Evolutionary conservation across 2,113 vertebrate species (phyloP).

Genomic region (Thermophis baileyi): DNA sequence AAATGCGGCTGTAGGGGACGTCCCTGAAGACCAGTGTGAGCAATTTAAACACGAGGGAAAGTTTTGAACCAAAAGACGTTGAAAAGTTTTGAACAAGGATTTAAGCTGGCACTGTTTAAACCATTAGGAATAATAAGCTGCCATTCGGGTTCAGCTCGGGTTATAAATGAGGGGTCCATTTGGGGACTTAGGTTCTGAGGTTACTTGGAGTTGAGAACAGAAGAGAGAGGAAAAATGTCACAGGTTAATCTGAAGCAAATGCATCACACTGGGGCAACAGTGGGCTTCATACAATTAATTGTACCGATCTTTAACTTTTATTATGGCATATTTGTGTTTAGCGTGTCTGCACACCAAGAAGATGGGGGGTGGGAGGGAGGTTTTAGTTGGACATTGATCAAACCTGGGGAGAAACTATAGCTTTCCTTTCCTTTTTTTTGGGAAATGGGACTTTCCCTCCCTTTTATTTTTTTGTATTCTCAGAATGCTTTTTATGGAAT

Average conservation of each 20-base stretch:
- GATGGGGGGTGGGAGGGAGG: background rate
- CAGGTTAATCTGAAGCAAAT: accelerated
- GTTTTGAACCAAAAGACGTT: background rate
- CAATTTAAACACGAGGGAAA: background rate
- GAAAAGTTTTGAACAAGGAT: background rate
- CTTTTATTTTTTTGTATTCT: constrained; percentile 11
- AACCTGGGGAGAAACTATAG: constrained; percentile 33
- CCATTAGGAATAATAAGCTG: background rate
- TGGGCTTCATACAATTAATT: background rate
- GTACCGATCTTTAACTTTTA: constrained; percentile 12
- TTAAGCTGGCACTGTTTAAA: background rate
- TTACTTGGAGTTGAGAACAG: background rate
- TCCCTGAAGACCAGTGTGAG: background rate
- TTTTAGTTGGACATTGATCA: background rate
- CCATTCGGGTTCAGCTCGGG: background rate
- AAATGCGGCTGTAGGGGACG: background rate
- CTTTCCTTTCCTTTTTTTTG: constrained; percentile 7
- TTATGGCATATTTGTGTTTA: constrained; percentile 37
- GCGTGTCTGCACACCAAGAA: constrained; percentile 15
- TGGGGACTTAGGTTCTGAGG: background rate
- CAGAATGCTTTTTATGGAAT: constrained; percentile 39
- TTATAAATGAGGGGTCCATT: background rate
- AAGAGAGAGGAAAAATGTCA: background rate
- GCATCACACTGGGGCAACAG: background rate
- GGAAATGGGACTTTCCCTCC: constrained; percentile 25